Percentiles rank a stretch among this genome's conserved stretches.
These are phyloP conservation scores for Columba guinea DNA, from an alignment of 2,797 vertebrate genomes.

Conservation along the genomic window DNA sequence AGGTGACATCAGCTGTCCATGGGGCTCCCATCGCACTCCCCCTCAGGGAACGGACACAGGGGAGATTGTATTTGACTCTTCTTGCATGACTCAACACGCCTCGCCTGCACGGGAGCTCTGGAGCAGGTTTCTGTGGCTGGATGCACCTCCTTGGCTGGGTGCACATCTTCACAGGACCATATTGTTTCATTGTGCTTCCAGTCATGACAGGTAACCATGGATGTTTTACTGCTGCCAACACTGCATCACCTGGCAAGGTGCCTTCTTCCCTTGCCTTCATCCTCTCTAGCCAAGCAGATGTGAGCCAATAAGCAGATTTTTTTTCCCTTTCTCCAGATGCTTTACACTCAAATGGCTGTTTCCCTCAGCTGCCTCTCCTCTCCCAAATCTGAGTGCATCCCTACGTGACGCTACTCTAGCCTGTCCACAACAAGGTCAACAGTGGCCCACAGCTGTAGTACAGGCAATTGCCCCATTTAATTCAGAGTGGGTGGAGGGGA, in stretches of 20 bases:
- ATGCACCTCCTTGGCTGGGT: not conserved
- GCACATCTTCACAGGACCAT: not conserved
- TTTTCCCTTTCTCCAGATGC: not conserved
- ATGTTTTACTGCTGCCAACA: not conserved
- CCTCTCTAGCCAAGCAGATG: not conserved
- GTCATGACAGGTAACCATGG: accelerated
- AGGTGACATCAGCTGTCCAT: not conserved
- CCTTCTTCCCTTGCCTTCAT: not conserved
- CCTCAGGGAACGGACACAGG: accelerated
- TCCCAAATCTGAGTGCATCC: not conserved
- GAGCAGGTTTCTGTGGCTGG: not conserved
- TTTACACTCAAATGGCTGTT: not conserved
- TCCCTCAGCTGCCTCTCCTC: not conserved
- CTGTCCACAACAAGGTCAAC: not conserved
- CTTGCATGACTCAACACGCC: accelerated
- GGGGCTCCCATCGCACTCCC: not conserved
- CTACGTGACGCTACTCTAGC: not conserved
- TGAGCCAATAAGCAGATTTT: not conserved
- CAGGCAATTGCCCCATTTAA: not conserved
- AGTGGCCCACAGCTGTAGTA: not conserved
- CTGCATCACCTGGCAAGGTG: not conserved
- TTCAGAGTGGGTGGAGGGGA: not conserved
- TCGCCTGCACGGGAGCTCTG: not conserved
- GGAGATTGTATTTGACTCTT: not conserved
- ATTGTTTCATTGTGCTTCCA: not conserved